These are phyloP conservation scores for Cantharis lateralis DNA, from an alignment of 2,888 invertebrate genomes.

Conservation along the genomic window DNA sequence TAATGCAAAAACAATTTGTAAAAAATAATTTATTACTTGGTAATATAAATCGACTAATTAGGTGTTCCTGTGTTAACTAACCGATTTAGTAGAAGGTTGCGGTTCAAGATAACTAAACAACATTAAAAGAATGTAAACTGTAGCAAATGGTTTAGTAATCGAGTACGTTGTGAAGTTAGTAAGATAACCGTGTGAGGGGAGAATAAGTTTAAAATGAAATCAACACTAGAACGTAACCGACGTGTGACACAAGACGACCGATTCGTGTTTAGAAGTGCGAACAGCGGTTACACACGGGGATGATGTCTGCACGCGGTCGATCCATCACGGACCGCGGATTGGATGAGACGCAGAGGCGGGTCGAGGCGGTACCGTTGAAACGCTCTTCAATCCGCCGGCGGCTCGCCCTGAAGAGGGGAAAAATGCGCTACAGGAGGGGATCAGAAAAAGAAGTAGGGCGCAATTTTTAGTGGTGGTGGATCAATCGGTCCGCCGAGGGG, in stretches of 20 bases:
- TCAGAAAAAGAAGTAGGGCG: constrained; percentile 57
- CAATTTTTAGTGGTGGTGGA: constrained; percentile 58
- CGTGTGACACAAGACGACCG: constrained; percentile 34
- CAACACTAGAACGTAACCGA: constrained; percentile 24
- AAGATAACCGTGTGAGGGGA: constrained; percentile 14
- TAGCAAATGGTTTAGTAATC: constrained; percentile 17
- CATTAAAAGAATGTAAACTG: constrained; percentile 2
- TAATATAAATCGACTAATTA: not conserved
- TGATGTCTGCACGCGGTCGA: constrained; percentile 53
- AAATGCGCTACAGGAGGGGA: constrained; percentile 53
- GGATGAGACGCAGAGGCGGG: constrained; percentile 56
- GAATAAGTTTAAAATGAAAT: constrained; percentile 10
- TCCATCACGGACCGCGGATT: constrained; percentile 55
- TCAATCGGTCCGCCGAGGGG: constrained; percentile 54
- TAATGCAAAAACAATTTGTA: not conserved
- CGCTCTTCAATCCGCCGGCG: constrained; percentile 54
- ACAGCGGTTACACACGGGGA: constrained; percentile 48
- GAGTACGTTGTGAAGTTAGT: constrained; percentile 22
- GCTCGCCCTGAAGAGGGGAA: constrained; percentile 61
- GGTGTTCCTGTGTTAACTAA: not conserved
- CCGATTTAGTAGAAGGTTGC: not conserved
- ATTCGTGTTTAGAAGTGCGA: constrained; percentile 49
- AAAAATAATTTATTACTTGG: not conserved
- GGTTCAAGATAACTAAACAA: not conserved
- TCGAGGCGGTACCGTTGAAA: constrained; percentile 55